Conservation (phyloP, 1,140 invertebrate species). For the Galleria mellonella region DNA sequence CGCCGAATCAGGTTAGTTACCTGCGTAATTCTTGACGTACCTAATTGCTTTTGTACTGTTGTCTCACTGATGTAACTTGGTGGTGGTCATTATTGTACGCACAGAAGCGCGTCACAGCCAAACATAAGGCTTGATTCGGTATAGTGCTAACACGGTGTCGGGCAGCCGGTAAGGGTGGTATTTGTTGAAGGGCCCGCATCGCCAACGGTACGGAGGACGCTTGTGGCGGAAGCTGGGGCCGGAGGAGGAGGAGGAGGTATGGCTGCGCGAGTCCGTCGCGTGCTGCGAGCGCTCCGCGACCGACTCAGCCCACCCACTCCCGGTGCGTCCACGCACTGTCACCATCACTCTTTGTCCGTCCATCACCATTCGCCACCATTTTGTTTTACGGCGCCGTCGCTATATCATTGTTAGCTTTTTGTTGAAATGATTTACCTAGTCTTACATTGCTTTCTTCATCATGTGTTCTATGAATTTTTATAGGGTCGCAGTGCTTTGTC, state of each 20-base stretch:
- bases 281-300: constrained; percentile 57
- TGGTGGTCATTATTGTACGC: neutral
- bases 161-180: constrained; percentile 13
- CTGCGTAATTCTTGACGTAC: neutral
- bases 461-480: constrained; percentile 4
- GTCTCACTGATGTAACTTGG: too few relatives aligned
- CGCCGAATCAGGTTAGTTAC: constrained; percentile 49
- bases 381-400: neutral
- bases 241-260: constrained; percentile 32
- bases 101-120: neutral
- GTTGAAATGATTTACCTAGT: constrained; percentile 1
- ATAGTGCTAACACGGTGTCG: constrained; percentile 3
- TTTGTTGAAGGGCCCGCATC: constrained; percentile 32
- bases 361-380: too few relatives aligned
- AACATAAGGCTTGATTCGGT: neutral
- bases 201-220: constrained; percentile 3
- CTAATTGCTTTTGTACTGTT: too few relatives aligned
- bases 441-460: neutral
- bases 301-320: constrained; percentile 42
- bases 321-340: constrained; percentile 48
- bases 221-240: neutral
- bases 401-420: neutral
- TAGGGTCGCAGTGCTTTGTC: constrained; percentile 4
- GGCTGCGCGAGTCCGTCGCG: constrained; percentile 50
- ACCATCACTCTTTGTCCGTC: too few relatives aligned